phyloP scores from a whole-genome alignment of 2,888 invertebrate species.

The Anthophora plumipes region DNA sequence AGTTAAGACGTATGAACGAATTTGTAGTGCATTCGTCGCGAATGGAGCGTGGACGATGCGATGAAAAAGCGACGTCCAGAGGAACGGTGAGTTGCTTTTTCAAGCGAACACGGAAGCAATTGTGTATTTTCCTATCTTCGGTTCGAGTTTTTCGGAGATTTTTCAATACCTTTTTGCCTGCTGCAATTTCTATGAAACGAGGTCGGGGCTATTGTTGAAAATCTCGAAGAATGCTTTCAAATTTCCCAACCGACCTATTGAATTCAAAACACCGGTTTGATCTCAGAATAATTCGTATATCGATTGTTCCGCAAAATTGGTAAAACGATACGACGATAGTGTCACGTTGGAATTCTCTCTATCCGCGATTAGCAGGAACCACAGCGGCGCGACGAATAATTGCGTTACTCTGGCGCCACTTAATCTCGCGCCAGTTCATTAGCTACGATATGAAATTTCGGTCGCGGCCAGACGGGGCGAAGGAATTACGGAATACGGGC shows the following conservation, averaged over 20 bases:
- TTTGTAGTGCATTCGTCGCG: slow-evolving; percentile 71
- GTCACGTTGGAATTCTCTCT: no score
- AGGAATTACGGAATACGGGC: slow-evolving; percentile 54
- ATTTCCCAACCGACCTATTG: no score
- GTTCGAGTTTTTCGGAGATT: background rate
- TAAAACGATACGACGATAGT: no score
- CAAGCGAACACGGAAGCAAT: background rate
- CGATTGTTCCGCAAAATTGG: no score
- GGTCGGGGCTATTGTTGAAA: background rate
- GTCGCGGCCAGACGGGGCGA: slow-evolving; percentile 33
- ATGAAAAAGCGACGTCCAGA: background rate
- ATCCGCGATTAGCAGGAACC: slow-evolving; percentile 13
- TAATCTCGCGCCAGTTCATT: slow-evolving; percentile 57
- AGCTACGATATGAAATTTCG: slow-evolving; percentile 52
- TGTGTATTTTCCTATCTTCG: background rate
- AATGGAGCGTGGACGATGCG: background rate
- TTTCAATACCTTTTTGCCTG: background rate
- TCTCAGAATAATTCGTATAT: no score
- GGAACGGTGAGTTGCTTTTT: background rate
- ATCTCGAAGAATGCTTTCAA: background rate
- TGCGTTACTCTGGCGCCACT: slow-evolving; percentile 36
- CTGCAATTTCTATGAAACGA: background rate
- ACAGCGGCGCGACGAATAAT: slow-evolving; percentile 22
- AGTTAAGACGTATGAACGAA: slow-evolving; percentile 72
- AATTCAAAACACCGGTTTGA: no score